These are phyloP conservation scores for Centrocercus urophasianus DNA, from an alignment of 2,113 vertebrate genomes.

Conservation along the genomic window DNA sequence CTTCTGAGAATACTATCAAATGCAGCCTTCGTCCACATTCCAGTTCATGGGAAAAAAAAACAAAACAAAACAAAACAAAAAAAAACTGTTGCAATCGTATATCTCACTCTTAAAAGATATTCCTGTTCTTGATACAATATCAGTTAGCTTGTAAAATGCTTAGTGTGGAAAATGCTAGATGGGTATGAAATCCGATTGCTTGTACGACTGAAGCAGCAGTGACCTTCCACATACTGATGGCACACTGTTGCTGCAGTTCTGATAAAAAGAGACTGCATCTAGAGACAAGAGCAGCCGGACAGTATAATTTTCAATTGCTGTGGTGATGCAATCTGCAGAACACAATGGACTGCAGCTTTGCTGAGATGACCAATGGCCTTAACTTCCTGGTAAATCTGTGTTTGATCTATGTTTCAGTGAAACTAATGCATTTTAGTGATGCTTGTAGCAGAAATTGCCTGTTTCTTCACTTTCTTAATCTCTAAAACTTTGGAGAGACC, in stretches of 20 bases:
- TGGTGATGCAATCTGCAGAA: neutral
- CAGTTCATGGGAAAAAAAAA: neutral
- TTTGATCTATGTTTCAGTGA: neutral
- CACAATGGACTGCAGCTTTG: neutral
- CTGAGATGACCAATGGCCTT: neutral
- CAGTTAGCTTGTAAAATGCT: neutral
- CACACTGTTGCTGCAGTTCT: accelerated
- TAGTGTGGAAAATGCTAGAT: neutral
- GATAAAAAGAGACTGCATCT: accelerated
- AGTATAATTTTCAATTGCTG: accelerated
- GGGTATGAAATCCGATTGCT: accelerated
- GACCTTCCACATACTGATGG: neutral
- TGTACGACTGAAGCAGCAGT: neutral
- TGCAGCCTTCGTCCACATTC: accelerated
- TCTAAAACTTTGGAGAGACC: neutral
- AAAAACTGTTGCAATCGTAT: neutral
- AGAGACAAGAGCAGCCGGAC: accelerated
- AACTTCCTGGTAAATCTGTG: neutral
- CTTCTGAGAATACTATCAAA: accelerated
- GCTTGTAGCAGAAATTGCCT: neutral
- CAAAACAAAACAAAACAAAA: too few relatives aligned
- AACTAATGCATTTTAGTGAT: neutral
- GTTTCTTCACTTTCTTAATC: neutral
- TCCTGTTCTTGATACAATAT: neutral
- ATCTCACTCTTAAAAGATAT: neutral